Percentiles rank a stretch among this genome's conserved stretches.
These are phyloP conservation scores for Drosophila anceps DNA, from an alignment of 2,888 invertebrate genomes.

Conservation along the genomic window DNA sequence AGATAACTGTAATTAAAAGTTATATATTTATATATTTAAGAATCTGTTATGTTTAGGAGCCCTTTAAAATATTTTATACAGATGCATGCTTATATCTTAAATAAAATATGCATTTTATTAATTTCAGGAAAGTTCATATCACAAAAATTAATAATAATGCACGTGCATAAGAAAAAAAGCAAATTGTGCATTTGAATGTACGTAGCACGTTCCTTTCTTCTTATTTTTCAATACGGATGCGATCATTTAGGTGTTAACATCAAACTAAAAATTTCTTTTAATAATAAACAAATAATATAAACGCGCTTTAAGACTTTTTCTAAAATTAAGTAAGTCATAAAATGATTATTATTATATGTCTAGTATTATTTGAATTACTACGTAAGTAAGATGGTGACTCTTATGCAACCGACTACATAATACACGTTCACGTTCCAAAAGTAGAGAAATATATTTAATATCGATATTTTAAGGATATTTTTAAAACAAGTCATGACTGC, in stretches of 20 bases:
- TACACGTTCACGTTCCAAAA: no score
- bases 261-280: not conserved
- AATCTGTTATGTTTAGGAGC: no score
- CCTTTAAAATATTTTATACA: not conserved
- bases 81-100: conserved; percentile 28
- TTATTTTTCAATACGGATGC: conserved; percentile 1
- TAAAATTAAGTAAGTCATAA: not conserved
- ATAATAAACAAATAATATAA: not conserved
- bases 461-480: no score
- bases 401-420: no score
- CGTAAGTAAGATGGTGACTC: no score
- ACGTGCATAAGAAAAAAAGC: conserved; percentile 28
- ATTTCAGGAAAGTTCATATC: conserved; percentile 3
- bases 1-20: not conserved
- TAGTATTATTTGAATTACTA: no score
- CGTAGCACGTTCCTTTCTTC: conserved; percentile 30
- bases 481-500: no score
- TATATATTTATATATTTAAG: not conserved
- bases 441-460: no score
- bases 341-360: no score
- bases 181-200: conserved; percentile 35
- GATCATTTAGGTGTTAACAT: not conserved
- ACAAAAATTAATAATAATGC: conserved; percentile 18
- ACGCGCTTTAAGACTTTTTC: not conserved
- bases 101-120: not conserved